Evolutionary conservation across 1,140 invertebrate genomes (phyloP).

Genomic region (Spodoptera litura): DNA sequence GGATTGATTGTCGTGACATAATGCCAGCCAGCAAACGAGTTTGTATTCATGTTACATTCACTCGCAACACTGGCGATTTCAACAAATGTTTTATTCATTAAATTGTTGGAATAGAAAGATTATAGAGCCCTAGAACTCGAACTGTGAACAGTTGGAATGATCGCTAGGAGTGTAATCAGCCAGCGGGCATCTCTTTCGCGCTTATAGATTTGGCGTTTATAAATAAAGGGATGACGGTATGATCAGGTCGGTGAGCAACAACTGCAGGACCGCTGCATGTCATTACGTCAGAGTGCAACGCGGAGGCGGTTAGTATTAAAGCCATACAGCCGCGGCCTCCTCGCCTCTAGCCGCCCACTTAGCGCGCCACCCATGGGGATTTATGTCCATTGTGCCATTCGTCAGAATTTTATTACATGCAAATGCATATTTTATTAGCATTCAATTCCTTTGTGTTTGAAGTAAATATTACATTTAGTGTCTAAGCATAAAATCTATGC

Average conservation of each 20-base stretch:
- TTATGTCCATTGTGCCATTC: conserved; percentile 25
- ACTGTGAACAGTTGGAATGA: conserved; percentile 7
- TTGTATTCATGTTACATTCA: conserved; percentile 61
- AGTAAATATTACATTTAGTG: neutral
- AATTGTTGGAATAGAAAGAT: conserved; percentile 32
- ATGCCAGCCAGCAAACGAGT: conserved; percentile 52
- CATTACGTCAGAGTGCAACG: conserved; percentile 62
- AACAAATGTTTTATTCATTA: conserved; percentile 45
- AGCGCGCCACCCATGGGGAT: conserved; percentile 40
- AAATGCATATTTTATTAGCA: conserved; percentile 23
- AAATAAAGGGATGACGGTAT: conserved; percentile 53
- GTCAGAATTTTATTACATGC: conserved; percentile 27
- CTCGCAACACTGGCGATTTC: conserved; percentile 48
- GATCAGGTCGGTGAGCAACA: conserved; percentile 39
- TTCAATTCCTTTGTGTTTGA: conserved; percentile 7
- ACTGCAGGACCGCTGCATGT: conserved; percentile 59
- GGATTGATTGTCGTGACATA: conserved; percentile 67
- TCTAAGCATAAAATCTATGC: neutral
- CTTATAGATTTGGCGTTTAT: conserved; percentile 31
- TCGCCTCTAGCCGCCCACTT: conserved; percentile 45
- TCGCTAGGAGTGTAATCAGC: neutral
- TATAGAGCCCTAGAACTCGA: conserved; percentile 10
- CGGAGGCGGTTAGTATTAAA: conserved; percentile 55
- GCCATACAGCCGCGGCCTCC: neutral
- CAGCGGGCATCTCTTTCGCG: conserved; percentile 28